Evolutionary conservation across 2,113 vertebrate species (phyloP).

Genomic region (Falco punctatus): DNA sequence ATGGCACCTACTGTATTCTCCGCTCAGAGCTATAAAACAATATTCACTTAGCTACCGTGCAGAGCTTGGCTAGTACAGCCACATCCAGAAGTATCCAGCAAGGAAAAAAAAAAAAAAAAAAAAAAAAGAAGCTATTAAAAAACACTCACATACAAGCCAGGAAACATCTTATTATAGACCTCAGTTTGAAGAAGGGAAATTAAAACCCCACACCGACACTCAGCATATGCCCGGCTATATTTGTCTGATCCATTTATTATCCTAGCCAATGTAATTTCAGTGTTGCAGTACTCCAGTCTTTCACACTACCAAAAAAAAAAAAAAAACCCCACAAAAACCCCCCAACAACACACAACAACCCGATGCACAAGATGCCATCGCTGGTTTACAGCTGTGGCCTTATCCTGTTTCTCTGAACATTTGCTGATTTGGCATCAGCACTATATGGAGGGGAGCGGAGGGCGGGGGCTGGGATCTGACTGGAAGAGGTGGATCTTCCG

Average conservation of each 20-base stretch:
- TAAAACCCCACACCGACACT: constrained; percentile 43
- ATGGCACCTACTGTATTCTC: constrained; percentile 22
- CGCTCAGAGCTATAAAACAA: constrained; percentile 38
- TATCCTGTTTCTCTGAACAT: constrained; percentile 53
- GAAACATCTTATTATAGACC: constrained; percentile 68
- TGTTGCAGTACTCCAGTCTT: constrained; percentile 15
- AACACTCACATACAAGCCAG: constrained; percentile 37
- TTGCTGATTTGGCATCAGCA: constrained; percentile 50
- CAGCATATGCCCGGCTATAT: constrained; percentile 55
- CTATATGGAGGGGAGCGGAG: background rate
- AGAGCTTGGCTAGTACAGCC: constrained; percentile 13
- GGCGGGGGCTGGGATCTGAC: background rate
- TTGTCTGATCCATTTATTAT: constrained; percentile 48
- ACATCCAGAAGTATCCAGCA: constrained; percentile 30
- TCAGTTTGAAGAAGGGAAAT: constrained; percentile 53
- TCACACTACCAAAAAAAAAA: background rate
- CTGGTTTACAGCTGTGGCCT: constrained; percentile 50
- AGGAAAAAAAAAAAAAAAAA: background rate
- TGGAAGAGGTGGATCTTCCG: background rate
- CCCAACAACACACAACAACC: background rate
- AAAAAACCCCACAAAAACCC: background rate
- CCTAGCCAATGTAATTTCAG: background rate
- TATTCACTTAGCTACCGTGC: constrained; percentile 35
- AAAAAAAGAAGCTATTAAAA: constrained; percentile 28
- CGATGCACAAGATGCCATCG: background rate